A percentile compares a stretch with the other conserved stretches of the same genome.
Conservation (phyloP, 2,797 vertebrate species). For the Chaunax sp. region DNA sequence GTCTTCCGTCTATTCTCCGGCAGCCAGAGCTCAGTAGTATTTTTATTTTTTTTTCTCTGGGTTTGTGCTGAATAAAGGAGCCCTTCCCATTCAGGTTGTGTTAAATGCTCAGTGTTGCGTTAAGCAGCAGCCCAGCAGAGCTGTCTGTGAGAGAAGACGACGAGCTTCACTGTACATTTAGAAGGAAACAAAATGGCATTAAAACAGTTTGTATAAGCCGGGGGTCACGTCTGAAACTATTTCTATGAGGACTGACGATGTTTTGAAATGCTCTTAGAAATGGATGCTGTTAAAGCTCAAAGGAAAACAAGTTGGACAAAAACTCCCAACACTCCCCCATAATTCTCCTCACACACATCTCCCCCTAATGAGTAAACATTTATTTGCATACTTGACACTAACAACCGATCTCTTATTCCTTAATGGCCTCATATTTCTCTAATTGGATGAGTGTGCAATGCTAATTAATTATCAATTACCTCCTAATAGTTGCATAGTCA, state of each 20-base stretch:
- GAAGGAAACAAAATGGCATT: conserved; percentile 11
- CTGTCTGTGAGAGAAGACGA: conserved; percentile 4
- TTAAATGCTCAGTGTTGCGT: conserved; percentile 26
- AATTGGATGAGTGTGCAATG: conserved; percentile 71
- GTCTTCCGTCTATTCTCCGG: conserved; percentile 17
- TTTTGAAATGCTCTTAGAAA: too few relatives aligned
- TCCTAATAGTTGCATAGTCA: conserved; percentile 76
- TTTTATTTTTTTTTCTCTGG: conserved; percentile 27
- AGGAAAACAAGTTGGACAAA: conserved; percentile 58
- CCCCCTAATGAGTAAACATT: conserved; percentile 64
- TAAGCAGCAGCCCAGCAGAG: not conserved
- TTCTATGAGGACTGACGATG: too few relatives aligned
- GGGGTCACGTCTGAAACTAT: not conserved
- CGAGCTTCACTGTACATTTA: not conserved
- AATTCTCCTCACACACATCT: conserved; percentile 49
- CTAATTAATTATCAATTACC: conserved; percentile 82
- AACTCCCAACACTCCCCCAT: conserved; percentile 42
- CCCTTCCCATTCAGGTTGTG: conserved; percentile 18
- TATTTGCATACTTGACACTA: conserved; percentile 74
- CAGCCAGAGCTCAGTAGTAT: conserved; percentile 20
- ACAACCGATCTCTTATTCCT: conserved; percentile 64
- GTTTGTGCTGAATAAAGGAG: conserved; percentile 30
- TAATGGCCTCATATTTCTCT: conserved; percentile 76
- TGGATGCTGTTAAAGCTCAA: too few relatives aligned
- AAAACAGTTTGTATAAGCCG: conserved; percentile 23